Evolutionary conservation across 2,797 vertebrate species (phyloP).

Genomic region (Schizopygopsis pylzovi): DNA sequence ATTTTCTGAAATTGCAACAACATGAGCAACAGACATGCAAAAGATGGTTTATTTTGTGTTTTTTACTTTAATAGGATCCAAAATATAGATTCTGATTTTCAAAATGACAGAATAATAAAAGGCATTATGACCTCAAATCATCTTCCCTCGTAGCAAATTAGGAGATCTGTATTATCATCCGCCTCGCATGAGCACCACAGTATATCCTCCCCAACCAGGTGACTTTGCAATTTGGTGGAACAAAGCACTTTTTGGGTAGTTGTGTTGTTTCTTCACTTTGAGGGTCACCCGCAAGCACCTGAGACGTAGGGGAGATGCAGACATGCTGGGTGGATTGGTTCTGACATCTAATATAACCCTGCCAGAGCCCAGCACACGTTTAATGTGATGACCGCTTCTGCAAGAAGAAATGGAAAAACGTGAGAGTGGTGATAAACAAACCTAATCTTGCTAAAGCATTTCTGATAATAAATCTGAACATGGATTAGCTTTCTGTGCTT

Average conservation of each 20-base stretch:
- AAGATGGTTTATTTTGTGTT: background rate
- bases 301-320: slow-evolving; percentile 27
- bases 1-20: background rate
- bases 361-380: slow-evolving; percentile 25
- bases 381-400: slow-evolving; percentile 45
- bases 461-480: slow-evolving; percentile 9
- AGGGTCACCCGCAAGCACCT: slow-evolving; percentile 15
- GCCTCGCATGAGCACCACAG: background rate
- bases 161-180: slow-evolving; percentile 35
- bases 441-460: slow-evolving; percentile 30
- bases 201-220: slow-evolving; percentile 20
- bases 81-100: slow-evolving; percentile 33
- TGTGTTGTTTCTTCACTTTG: slow-evolving; percentile 22
- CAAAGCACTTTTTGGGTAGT: slow-evolving; percentile 23
- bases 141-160: slow-evolving; percentile 5
- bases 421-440: slow-evolving; percentile 24
- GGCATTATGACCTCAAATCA: slow-evolving; percentile 29
- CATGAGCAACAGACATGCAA: background rate
- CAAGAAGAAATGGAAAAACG: slow-evolving; percentile 17
- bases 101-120: background rate
- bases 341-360: slow-evolving; percentile 58
- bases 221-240: slow-evolving; percentile 32
- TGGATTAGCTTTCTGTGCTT: slow-evolving; percentile 9
- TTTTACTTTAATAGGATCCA: background rate
- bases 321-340: slow-evolving; percentile 48